These are phyloP conservation scores for Hypena proboscidalis DNA, from an alignment of 2,888 invertebrate genomes.

Conservation along the genomic window DNA sequence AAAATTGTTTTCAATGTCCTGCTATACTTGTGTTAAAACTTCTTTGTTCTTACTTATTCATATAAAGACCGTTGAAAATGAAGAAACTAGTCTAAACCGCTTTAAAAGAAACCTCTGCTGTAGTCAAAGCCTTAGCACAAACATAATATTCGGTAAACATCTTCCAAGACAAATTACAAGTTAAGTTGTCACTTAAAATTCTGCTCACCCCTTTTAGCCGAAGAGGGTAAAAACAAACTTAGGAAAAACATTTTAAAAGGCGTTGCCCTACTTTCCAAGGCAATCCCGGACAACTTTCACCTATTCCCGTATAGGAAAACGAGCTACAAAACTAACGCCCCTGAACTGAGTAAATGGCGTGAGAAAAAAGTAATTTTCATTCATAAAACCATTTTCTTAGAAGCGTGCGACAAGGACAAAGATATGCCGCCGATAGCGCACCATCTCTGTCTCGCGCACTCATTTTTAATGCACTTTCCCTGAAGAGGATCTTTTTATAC, in stretches of 20 bases:
- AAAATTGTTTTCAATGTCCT: no score
- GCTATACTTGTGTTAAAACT: no score
- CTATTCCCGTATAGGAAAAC: slow-evolving; percentile 57
- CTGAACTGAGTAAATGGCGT: slow-evolving; percentile 75
- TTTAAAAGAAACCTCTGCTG: no score
- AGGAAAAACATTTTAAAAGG: slow-evolving; percentile 27
- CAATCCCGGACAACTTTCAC: slow-evolving; percentile 67
- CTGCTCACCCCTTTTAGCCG: neutral
- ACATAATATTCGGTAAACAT: neutral
- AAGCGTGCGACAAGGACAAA: slow-evolving; percentile 56
- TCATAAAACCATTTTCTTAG: slow-evolving; percentile 82
- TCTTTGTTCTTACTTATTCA: no score
- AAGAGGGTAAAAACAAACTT: slow-evolving; percentile 4
- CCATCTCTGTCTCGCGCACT: slow-evolving; percentile 62
- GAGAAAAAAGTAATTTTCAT: slow-evolving; percentile 83
- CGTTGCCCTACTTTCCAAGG: slow-evolving; percentile 47
- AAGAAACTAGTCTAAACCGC: no score
- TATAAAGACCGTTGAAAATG: no score
- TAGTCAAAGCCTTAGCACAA: neutral
- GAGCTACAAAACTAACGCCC: slow-evolving; percentile 68
- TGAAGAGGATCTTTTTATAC: slow-evolving; percentile 70
- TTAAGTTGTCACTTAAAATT: neutral
- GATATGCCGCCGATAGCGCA: slow-evolving; percentile 43
- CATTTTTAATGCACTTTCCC: slow-evolving; percentile 82
- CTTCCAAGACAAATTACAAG: neutral